Evolutionary conservation across 1,140 invertebrate species (phyloP).

Genomic region (Nephila pilipes): DNA sequence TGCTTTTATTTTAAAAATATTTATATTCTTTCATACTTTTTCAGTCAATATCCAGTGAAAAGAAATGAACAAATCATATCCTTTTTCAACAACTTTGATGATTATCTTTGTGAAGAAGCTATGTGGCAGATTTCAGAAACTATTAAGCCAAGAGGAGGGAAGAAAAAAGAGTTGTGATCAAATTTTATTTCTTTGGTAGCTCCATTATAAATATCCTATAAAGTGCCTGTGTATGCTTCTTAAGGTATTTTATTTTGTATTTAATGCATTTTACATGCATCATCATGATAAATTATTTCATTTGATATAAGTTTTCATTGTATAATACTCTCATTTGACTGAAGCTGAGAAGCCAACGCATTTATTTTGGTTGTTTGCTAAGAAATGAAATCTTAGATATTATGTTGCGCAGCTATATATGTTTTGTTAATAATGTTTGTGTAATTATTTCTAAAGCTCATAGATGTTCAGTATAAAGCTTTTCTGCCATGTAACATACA

Average conservation of each 20-base stretch:
- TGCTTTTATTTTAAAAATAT: not conserved
- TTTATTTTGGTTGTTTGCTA: slow-evolving; percentile 48
- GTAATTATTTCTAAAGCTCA: not conserved
- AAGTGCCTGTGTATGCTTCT: slow-evolving; percentile 68
- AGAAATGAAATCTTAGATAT: slow-evolving; percentile 20
- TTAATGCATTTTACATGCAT: slow-evolving; percentile 29
- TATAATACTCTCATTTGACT: slow-evolving; percentile 23
- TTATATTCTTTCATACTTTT: slow-evolving; percentile 34
- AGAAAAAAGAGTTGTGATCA: slow-evolving; percentile 73
- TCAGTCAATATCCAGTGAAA: slow-evolving; percentile 78
- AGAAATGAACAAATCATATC: slow-evolving; percentile 93
- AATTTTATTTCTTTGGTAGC: slow-evolving; percentile 43
- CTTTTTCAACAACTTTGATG: slow-evolving; percentile 98
- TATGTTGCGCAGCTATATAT: slow-evolving; percentile 41
- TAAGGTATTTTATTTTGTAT: slow-evolving; percentile 35
- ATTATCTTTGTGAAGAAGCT: slow-evolving; percentile 96
- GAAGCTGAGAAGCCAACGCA: not conserved
- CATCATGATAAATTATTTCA: slow-evolving; percentile 60
- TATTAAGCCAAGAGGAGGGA: slow-evolving; percentile 92
- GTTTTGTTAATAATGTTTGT: not conserved
- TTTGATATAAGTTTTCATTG: slow-evolving; percentile 43
- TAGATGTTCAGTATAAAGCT: slow-evolving; percentile 26
- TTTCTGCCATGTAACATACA: slow-evolving; percentile 27
- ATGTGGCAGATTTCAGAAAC: slow-evolving; percentile 98
- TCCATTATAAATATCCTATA: slow-evolving; percentile 26